Base-by-base conservation (phyloP, 2,113 vertebrate genomes). In the Coracopsis vasa region DNA sequence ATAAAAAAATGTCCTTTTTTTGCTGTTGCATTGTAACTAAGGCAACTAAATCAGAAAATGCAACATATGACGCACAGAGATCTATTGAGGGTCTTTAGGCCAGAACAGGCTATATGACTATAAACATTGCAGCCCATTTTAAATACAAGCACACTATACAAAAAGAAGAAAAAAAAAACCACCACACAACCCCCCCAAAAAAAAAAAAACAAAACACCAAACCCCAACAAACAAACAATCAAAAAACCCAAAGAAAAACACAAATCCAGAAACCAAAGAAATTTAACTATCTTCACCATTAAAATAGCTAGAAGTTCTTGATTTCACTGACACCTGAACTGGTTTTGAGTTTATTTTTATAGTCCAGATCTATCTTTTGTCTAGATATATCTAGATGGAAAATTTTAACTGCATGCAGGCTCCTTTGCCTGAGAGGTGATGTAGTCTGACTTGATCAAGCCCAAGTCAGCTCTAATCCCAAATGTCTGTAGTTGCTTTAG, bases 171-270 rank as follows among this genome's bases (percentile, higher is more conserved):
- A 27, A 2, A 85, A 51, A 23, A 18, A 39, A 20, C 4, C 6
- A 7, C 23, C 28, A 11, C n/a, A 11, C 27, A 47, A 11, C 11
- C 2, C 6, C 1, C 19, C 15, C 1, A 21, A 54, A 17, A n/a
- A 54, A 24, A 7, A 54, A 65, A 71, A 61, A 8, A 0, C 11
- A 11, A 41, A 41, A 24, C 17, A 42, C 25, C 47, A 25, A 71
- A 31, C 21, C 35, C 27, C 47, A 18, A 19, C 12, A 42, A 67
- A 7, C 67, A n/a, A n/a, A 5, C 13, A 44, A 42, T 14, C 58
- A 37, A 61, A 7, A n/a, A 33, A 5, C 2, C 3, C 19, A n/a
- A n/a, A 4, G 4, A 18, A 47, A 64, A 3, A 2, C 37, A 21
- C 25, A 48, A 61, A 20, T 7, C 48, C 15, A 74, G n/a, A 11